These are phyloP conservation scores for Varanus salvator DNA, from an alignment of 2,113 vertebrate species.

Conservation along the genomic window DNA sequence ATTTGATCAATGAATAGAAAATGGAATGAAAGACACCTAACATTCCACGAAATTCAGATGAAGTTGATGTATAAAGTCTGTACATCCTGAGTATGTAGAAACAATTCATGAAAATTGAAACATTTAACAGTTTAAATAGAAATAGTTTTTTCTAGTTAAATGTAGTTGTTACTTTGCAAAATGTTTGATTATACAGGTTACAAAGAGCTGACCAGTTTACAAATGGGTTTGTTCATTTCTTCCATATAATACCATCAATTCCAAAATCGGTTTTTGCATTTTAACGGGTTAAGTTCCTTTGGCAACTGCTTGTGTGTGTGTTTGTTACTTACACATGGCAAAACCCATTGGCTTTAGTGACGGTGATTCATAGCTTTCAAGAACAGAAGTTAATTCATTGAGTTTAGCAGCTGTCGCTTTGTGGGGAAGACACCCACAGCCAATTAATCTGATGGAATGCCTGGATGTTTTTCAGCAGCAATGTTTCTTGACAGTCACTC, in stretches of 20 bases:
- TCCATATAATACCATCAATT: neutral
- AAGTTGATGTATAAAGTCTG: too few species aligned
- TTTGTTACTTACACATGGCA: constrained; percentile 52
- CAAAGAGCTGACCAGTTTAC: neutral
- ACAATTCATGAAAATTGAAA: neutral
- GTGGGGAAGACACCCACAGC: constrained; percentile 57
- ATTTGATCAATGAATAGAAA: too few species aligned
- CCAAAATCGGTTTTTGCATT: neutral
- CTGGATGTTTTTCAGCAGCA: constrained; percentile 50
- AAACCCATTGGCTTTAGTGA: constrained; percentile 49
- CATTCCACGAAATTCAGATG: too few species aligned
- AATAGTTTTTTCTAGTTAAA: neutral
- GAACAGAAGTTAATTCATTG: constrained; percentile 57
- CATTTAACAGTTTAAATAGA: neutral
- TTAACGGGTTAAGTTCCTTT: constrained; percentile 54
- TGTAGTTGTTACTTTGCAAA: neutral
- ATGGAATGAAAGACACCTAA: too few species aligned
- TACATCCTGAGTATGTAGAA: neutral
- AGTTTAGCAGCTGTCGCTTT: constrained; percentile 60
- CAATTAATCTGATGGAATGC: constrained; percentile 61
- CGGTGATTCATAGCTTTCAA: constrained; percentile 30
- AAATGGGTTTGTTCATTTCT: neutral
- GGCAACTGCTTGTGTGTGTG: constrained; percentile 58
- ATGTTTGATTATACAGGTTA: neutral
- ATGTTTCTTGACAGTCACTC: constrained; percentile 55